Evolutionary conservation across 2,888 invertebrate genomes (phyloP), one percentile per base, ranked within the genome.

Genomic region (Steinernema hermaphroditum): DNA sequence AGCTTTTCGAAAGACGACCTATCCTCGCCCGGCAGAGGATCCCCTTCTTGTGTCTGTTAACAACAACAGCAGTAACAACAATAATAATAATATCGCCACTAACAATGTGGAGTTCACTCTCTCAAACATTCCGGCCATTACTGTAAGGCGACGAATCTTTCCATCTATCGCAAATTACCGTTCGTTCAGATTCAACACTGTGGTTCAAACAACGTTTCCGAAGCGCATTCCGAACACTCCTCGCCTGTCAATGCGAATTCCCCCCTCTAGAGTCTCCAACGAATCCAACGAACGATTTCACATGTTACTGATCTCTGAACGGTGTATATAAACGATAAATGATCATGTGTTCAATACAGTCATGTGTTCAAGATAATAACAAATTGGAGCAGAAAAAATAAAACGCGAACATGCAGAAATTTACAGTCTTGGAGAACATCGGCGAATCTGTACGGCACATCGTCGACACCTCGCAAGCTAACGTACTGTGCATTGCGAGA

Each of bases 181-280:
- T 41, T 41, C n/a, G 32, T 62, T 62, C 62, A 62, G 34, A 62
- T 34, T 6, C 50, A 50, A 50, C 50, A 50, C 14, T 62, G 62
- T 16, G 62, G 32, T 29, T 62, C 54, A 22, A 54, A 54, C 27
- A 14, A 54, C 27, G 54, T 54, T 22, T 54, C 62, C 14, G 62
- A 62, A 62, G 62, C 62, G 16, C 62, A 62, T 62, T 62, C 62
- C 62, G 62, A 62, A 32, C 62, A 62, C 32, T 16, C 62, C 16
- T 62, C 62, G 14, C 62, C 62, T 14, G 8, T 22, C 19, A 54
- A 54, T 22, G 62, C 62, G 16, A 62, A 62, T 32, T 62, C 62
- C n/a, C 62, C 32, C 29, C 62, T 62, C 1, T 62, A 62, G 16
- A 62, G 8, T 32, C 62, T 29, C 62, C 4, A 62, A 62, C 22